phyloP scores from a whole-genome alignment of 1,140 invertebrate genomes.

The Nixonia krombeini region DNA sequence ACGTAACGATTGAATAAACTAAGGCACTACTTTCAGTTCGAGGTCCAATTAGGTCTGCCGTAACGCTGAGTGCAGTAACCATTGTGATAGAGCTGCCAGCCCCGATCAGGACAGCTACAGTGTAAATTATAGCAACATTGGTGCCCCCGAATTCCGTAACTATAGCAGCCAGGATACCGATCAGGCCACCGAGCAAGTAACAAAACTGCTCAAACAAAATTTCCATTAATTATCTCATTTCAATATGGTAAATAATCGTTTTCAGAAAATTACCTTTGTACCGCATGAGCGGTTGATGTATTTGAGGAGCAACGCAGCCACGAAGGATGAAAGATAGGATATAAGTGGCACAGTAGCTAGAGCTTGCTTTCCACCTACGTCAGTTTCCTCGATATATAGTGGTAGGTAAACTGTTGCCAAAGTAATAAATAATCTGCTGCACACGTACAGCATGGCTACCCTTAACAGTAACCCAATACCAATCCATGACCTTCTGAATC shows the following conservation, averaged over 20 bases:
- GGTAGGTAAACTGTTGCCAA: slow-evolving; percentile 89
- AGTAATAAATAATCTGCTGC: slow-evolving; percentile 86
- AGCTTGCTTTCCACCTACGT: slow-evolving; percentile 72
- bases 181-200: slow-evolving; percentile 60
- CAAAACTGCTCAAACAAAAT: no score
- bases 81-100: slow-evolving; percentile 89
- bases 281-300: slow-evolving; percentile 74
- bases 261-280: slow-evolving; percentile 70
- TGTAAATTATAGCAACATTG: slow-evolving; percentile 56
- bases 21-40: slow-evolving; percentile 91
- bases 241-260: no score
- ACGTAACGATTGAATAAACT: slow-evolving; percentile 94
- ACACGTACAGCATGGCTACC: slow-evolving; percentile 78
- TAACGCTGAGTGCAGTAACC: slow-evolving; percentile 91
- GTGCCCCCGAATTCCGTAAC: slow-evolving; percentile 58
- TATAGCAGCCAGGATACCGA: slow-evolving; percentile 58
- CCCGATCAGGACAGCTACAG: slow-evolving; percentile 73
- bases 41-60: slow-evolving; percentile 90
- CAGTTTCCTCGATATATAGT: slow-evolving; percentile 84
- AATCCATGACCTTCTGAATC: slow-evolving; percentile 48
- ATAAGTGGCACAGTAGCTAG: slow-evolving; percentile 91
- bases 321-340: slow-evolving; percentile 87
- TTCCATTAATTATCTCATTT: no score
- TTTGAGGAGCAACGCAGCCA: slow-evolving; percentile 84
- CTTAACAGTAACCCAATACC: slow-evolving; percentile 53